phyloP scores from a whole-genome alignment of 2,113 vertebrate species.

The Malurus alboscapulatus region DNA sequence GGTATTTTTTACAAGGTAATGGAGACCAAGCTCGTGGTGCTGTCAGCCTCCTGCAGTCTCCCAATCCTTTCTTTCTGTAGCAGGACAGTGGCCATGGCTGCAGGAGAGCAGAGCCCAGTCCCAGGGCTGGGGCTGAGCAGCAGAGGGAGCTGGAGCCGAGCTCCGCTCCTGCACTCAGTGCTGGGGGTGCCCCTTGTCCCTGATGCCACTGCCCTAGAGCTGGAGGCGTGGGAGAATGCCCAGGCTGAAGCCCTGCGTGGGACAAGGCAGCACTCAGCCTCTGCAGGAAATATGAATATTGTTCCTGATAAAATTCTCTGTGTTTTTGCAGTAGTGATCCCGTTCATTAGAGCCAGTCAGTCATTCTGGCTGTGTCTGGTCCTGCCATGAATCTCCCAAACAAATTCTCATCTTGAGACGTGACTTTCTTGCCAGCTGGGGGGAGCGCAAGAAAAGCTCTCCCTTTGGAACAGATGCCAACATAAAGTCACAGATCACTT shows the following conservation, averaged over 20 bases:
- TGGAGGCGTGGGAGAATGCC: fast-evolving
- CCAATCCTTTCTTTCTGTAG: background rate
- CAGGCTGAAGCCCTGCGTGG: background rate
- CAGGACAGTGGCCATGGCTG: fast-evolving
- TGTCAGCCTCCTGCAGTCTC: background rate
- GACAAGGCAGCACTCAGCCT: background rate
- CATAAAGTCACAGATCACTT: conserved; percentile 61
- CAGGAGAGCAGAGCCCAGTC: background rate
- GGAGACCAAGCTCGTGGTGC: background rate
- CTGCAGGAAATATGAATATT: background rate
- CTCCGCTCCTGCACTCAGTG: background rate
- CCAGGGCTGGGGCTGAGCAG: background rate
- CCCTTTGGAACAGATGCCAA: conserved; percentile 56
- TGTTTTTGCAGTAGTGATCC: background rate
- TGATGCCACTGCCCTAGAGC: background rate
- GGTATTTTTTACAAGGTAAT: background rate
- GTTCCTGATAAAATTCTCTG: background rate
- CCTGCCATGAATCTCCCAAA: background rate
- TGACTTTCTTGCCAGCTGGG: conserved; percentile 32
- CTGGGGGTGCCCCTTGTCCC: no score
- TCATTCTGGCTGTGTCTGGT: background rate
- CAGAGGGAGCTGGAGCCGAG: conserved; percentile 64
- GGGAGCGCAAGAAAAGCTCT: conserved; percentile 6
- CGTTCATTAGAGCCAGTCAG: background rate
- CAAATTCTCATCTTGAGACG: conserved; percentile 5